Percentiles rank a stretch among this genome's conserved stretches.
Conservation (phyloP, 2,113 vertebrate genomes). For the Lathamus discolor region DNA sequence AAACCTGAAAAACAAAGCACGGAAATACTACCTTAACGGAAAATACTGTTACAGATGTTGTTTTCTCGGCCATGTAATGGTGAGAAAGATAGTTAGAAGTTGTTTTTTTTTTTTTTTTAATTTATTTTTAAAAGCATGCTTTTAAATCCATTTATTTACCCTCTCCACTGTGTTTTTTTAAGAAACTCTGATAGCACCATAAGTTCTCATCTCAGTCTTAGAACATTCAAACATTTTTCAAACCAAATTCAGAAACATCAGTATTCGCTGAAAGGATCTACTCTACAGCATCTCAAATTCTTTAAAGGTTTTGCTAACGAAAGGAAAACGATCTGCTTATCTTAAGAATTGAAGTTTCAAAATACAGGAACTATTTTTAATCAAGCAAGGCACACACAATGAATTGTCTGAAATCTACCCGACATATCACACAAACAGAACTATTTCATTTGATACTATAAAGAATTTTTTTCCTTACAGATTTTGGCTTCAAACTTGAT, state of each 20-base stretch:
- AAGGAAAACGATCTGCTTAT: not conserved
- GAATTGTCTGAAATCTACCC: not conserved
- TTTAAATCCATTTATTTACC: not conserved
- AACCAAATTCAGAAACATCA: not conserved
- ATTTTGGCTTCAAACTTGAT: not conserved
- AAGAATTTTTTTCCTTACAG: not conserved
- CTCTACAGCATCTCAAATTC: not conserved
- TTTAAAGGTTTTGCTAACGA: not conserved
- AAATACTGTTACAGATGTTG: not conserved
- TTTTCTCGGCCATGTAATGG: not conserved
- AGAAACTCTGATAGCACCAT: not conserved
- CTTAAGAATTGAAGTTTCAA: not conserved
- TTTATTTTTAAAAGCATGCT: not conserved
- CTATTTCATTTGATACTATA: not conserved
- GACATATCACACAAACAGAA: not conserved
- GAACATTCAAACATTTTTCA: not conserved
- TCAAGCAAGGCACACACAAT: accelerated
- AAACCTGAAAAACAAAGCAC: slow-evolving; percentile 82
- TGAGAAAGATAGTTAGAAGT: not conserved
- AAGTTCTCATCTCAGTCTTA: not conserved
- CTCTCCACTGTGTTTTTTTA: not conserved
- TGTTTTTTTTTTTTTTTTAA: too few relatives aligned
- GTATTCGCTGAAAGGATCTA: not conserved
- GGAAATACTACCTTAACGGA: not conserved
- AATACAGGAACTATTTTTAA: not conserved